These are phyloP conservation scores for Physella acuta DNA, from an alignment of 1,140 invertebrate species.

Conservation along the genomic window DNA sequence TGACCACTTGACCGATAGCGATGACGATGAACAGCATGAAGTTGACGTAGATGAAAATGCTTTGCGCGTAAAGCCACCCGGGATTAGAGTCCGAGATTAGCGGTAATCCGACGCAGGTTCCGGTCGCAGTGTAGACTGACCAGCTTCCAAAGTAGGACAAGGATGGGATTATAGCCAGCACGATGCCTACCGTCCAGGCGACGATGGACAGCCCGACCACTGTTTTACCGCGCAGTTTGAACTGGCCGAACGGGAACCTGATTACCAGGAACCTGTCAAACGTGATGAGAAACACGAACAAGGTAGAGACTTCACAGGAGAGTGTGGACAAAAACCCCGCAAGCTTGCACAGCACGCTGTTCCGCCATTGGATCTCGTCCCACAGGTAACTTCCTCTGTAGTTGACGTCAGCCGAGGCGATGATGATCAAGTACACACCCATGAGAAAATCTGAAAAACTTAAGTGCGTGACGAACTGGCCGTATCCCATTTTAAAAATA, in stretches of 20 bases:
- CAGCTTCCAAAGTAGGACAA: conserved; percentile 1
- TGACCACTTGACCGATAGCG: conserved; percentile 31
- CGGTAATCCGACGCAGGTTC: conserved; percentile 36
- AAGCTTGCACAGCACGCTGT: conserved; percentile 31
- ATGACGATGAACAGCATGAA: conserved; percentile 32
- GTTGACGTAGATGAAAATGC: conserved; percentile 34
- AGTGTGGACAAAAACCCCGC: conserved; percentile 44
- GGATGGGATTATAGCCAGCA: conserved; percentile 29
- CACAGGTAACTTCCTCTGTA: conserved; percentile 38
- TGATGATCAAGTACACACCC: conserved; percentile 45
- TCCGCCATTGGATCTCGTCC: conserved; percentile 34
- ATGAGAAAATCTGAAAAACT: conserved; percentile 44
- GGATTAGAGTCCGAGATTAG: conserved; percentile 6
- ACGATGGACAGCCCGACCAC: conserved; percentile 4
- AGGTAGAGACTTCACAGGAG: conserved; percentile 39
- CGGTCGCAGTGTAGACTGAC: conserved; percentile 27
- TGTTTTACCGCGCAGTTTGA: conserved; percentile 17
- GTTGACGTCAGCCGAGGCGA: conserved; percentile 36
- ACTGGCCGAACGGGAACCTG: conserved; percentile 38
- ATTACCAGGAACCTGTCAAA: conserved; percentile 41
- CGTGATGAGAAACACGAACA: conserved; percentile 25
- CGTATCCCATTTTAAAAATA: conserved; percentile 5
- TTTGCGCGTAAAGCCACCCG: conserved; percentile 30
- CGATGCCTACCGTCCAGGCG: conserved; percentile 25
- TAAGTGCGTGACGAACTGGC: conserved; percentile 37